Base-by-base conservation (phyloP, 92 coral and sea anemone species). In the Virgularia gustaviana region DNA sequence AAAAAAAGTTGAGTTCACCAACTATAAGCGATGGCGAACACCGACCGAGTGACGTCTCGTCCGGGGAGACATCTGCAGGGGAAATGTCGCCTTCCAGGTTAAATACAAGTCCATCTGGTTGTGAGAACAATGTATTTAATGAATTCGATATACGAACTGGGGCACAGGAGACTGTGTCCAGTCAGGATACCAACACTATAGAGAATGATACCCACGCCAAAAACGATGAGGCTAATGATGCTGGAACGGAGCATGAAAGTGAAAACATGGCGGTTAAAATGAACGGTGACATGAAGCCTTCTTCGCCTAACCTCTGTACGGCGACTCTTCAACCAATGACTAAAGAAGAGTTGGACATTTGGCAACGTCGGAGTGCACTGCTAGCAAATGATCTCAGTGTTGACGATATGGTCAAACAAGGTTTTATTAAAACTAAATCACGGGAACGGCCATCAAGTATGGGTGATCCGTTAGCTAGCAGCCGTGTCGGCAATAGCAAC, bases 341-440 rank as follows among this genome's bases (percentile, higher is more conserved):
- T 24, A 61, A 30, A 18, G 75, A 49, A n/a, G 75, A 68, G 19
- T 18, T 55, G 44, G 51, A 25, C 1, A 49, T 68, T 4, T 68
- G 75, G 75, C 75, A 68, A 35, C 42, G 75, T 10, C 30, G 61
- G 36, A 68, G 75, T 34, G 75, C 75, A 32, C 33, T 68, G 60
- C 51, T 49, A 4, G n/a, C n/a, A n/a, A n/a, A n/a, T n/a, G n/a
- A n/a, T n/a, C 75, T 34, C 19, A 68, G 51, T 33, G 20, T 47
- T 24, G 75, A 68, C 44, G 75, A 68, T 47, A 49, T 68, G 75
- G 51, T 68, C 36, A 42, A 54, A 20, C 59, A 68, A 68, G 75
- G 75, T 9, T 55, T 68, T 55, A 68, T 68, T 18, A 68, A 68
- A 51, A 16, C 75, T n/a, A 49, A 68, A 68, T 8, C 53, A n/a